phyloP scores from a whole-genome alignment of 2,113 vertebrate genomes.

The Myodes glareolus region DNA sequence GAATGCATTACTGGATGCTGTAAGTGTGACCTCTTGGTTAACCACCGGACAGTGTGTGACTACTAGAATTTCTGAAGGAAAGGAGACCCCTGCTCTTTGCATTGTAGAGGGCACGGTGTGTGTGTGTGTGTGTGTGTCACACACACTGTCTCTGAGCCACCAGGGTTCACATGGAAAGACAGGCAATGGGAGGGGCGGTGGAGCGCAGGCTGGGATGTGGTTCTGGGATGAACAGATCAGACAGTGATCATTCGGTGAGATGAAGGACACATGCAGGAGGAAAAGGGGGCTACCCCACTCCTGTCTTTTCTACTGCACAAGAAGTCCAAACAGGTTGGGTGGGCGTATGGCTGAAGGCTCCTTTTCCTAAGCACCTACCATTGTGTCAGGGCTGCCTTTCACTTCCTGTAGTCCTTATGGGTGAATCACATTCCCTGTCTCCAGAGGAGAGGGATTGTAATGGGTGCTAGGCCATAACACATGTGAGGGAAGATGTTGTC shows the following conservation, averaged over 20 bases:
- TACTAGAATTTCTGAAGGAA: neutral
- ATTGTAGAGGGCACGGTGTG: neutral
- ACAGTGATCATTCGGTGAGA: neutral
- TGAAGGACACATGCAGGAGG: neutral
- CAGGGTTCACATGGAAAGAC: neutral
- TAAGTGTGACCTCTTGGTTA: neutral
- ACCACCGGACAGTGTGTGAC: neutral
- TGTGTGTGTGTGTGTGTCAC: neutral
- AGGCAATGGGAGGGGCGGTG: neutral
- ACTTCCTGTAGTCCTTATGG: neutral
- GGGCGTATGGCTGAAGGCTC: neutral
- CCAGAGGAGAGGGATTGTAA: neutral
- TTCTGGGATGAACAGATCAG: neutral
- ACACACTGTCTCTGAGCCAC: neutral
- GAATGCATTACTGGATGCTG: neutral
- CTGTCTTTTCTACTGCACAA: neutral
- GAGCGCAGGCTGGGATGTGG: neutral
- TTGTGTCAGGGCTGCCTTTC: neutral
- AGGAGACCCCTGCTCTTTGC: neutral
- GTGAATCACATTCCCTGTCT: neutral
- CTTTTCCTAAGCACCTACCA: neutral
- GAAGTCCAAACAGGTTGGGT: neutral
- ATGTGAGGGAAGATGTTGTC: neutral
- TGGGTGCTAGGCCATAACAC: neutral
- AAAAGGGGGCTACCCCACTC: accelerated